Base-by-base conservation (phyloP, 2,888 invertebrate species). In the Rapana venosa region DNA sequence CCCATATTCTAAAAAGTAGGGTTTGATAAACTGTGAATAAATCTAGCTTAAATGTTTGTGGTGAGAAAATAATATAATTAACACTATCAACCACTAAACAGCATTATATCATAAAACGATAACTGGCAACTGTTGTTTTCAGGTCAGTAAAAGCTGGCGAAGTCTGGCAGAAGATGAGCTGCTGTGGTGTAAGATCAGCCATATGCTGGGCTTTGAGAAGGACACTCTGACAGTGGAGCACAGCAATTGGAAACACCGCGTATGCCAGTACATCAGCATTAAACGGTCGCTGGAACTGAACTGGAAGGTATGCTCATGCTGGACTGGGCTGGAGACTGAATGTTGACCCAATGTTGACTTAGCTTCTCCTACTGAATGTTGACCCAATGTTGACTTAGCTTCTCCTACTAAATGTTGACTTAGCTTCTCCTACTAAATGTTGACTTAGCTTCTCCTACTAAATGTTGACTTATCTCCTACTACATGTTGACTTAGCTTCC, bases 131-230 rank as follows among this genome's bases (percentile, higher is more conserved):
- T n/a, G n/a, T 74, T 74, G 74, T 74, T 8, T 74, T 11, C 90
- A 96, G 96, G 96, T 96, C 13, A 95, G 95, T 90, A 93, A 92
- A 90, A 94, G 95, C 70, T 96, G 96, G 96, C 91, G 92, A 90
- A 94, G 93, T 90, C 90, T 96, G 61, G 95, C 95, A 1, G 95
- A 95, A 87, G 96, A 96, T 92, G 95, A 96, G 90, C 90, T 95
- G 47, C 88, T 96, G n/a, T 96, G 96, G 96, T 94, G 94, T 89
- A 90, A 83, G 36, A 92, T 95, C 26, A 95, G 95, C 91, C 94
- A 94, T 87, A 89, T 90, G 17, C 91, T 94, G 0, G 94, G 95
- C 22, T 94, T 93, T 90, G 94, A 95, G 36, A 90, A 92, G 56
- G 91, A 93, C 1, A 90, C 92, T 11, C 90, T 92, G 5, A 93